These are phyloP conservation scores for Lepetodrilus schrolli DNA, from an alignment of 2,888 invertebrate genomes.

Conservation along the genomic window DNA sequence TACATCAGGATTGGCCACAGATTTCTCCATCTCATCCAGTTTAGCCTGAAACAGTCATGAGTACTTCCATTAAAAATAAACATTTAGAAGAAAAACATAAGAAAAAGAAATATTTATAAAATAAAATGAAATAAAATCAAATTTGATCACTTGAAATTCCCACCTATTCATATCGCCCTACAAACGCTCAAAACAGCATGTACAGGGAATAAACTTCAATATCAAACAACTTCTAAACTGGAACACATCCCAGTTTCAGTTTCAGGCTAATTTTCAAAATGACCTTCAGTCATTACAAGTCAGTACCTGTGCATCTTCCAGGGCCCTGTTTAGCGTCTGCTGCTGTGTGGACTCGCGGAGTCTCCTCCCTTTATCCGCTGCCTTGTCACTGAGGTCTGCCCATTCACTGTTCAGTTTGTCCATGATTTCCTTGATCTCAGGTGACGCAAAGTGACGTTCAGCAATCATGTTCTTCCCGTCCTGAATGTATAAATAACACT, in stretches of 20 bases:
- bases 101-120: not conserved
- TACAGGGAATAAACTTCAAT: too few species aligned
- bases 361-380: conserved; percentile 82
- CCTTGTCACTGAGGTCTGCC: conserved; percentile 83
- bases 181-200: too few species aligned
- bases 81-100: not conserved
- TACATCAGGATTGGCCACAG: conserved; percentile 84
- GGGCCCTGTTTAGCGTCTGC: conserved; percentile 79
- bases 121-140: not conserved
- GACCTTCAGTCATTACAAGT: too few species aligned
- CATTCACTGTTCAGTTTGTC: conserved; percentile 85
- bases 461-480: conserved; percentile 84
- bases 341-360: conserved; percentile 87
- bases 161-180: not conserved
- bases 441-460: conserved; percentile 82
- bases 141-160: not conserved
- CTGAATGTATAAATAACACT: too few species aligned
- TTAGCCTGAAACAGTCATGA: too few species aligned
- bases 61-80: too few species aligned
- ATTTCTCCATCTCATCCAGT: conserved; percentile 87
- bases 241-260: too few species aligned
- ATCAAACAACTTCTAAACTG: too few species aligned
- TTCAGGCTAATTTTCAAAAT: too few species aligned
- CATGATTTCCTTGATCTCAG: conserved; percentile 82
- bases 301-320: conserved; percentile 88